Evolutionary conservation across 2,888 invertebrate species (phyloP), one percentile per base, ranked within the genome.

Genomic region (Diaprepes abbreviatus): DNA sequence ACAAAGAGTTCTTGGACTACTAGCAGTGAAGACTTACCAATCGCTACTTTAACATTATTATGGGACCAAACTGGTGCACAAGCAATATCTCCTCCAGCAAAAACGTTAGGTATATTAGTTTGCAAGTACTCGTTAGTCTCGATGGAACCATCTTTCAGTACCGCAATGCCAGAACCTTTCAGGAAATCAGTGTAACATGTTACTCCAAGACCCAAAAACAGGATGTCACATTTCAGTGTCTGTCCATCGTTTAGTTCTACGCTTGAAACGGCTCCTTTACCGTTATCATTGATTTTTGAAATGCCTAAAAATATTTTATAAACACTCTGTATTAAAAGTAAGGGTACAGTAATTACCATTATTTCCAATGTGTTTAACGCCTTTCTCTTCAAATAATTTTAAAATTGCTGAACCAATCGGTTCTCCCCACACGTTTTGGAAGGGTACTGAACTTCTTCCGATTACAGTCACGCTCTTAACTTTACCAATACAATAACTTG

Each of bases 1-100:
- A n/a, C n/a, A n/a, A n/a, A n/a, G n/a, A n/a, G n/a, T n/a, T n/a
- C n/a, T n/a, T n/a, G n/a, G n/a, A n/a, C n/a, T n/a, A n/a, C n/a
- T n/a, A n/a, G n/a, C n/a, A n/a, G n/a, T n/a, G n/a, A 17, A 9
- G 12, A 63, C 65, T 68, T 68, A 71, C 72, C 96, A 75, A 98
- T 94, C 48, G 90, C 88, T 71, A 90, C 89, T 48, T 89, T 87
- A 66, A 85, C 80, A 74, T 89, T 87, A 38, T 86, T 85, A 57
- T 86, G 83, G 0, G 89, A 87, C 78, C 89, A 91, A 2, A 97
- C 90, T 0, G 97, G 97, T 52, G 96, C 96, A 78, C 90, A 87
- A 0, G 94, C 96, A 72, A 97, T 93, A 82, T 98, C 98, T 2
- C 98, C 98, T 35, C 95, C 97, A 7, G 93, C 97, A 82, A 89